These are phyloP conservation scores for Tupiocoris notatus DNA, from an alignment of 2,888 invertebrate genomes.

Conservation along the genomic window DNA sequence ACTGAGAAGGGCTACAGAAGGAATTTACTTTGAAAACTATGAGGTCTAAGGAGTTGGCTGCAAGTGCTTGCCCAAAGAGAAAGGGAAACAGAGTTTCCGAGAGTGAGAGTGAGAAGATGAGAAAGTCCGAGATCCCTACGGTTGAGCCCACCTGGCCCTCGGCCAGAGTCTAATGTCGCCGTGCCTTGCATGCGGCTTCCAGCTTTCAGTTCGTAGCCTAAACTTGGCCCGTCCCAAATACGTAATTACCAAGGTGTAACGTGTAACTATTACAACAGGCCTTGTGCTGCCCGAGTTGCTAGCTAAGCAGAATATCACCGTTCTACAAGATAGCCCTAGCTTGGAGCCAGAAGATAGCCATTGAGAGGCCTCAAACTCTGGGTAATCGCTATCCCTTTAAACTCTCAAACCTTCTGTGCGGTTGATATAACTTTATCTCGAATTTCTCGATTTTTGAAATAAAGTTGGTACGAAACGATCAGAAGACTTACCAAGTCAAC, in stretches of 20 bases:
- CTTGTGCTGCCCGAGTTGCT: not conserved
- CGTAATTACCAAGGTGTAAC: constrained; percentile 34
- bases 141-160: constrained; percentile 23
- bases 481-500: no score
- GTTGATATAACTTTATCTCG: no score
- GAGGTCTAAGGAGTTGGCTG: not conserved
- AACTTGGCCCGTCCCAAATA: constrained; percentile 18
- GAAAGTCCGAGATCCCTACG: not conserved
- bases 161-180: constrained; percentile 24
- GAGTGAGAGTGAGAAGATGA: not conserved
- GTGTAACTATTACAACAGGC: not conserved
- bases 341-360: no score
- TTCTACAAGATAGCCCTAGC: no score
- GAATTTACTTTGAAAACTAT: not conserved
- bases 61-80: not conserved
- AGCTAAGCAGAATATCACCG: no score
- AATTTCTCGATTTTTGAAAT: no score
- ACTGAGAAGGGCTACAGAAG: no score
- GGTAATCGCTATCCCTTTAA: no score
- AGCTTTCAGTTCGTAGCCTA: not conserved
- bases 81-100: not conserved
- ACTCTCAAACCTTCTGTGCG: no score
- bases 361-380: no score
- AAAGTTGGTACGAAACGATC: no score
- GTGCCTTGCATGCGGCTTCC: not conserved